These are phyloP conservation scores for Apus apus DNA, from an alignment of 2,113 vertebrate genomes.

Conservation along the genomic window DNA sequence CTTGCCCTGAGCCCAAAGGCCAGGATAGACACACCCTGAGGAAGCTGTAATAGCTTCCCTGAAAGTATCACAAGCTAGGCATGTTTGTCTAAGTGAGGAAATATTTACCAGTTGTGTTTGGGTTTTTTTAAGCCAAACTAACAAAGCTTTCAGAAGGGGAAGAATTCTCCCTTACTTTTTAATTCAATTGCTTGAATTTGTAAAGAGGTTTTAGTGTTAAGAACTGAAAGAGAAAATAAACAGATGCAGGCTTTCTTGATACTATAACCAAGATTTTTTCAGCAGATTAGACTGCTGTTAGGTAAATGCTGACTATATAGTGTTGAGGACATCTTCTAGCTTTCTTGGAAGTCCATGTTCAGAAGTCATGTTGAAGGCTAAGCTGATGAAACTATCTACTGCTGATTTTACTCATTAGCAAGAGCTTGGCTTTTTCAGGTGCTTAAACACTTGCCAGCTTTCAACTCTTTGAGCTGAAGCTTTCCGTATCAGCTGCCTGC, in stretches of 20 bases:
- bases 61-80: background rate
- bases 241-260: background rate
- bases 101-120: background rate
- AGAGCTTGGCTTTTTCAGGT: background rate
- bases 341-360: background rate
- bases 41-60: background rate
- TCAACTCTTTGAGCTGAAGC: background rate
- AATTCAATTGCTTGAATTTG: background rate
- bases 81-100: background rate
- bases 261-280: background rate
- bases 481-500: background rate
- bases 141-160: background rate
- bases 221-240: background rate
- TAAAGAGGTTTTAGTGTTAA: background rate
- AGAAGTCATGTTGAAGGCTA: background rate
- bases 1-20: background rate
- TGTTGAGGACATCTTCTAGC: background rate
- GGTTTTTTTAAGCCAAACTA: background rate
- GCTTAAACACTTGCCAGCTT: background rate
- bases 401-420: background rate
- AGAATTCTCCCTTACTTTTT: background rate
- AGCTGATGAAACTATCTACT: background rate
- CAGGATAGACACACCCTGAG: background rate
- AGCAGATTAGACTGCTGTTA: background rate
- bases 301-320: background rate